Percentiles rank a stretch among this genome's conserved stretches.
Evolutionary conservation across 2,113 vertebrate genomes (phyloP).

Genomic region (Sapajus apella): DNA sequence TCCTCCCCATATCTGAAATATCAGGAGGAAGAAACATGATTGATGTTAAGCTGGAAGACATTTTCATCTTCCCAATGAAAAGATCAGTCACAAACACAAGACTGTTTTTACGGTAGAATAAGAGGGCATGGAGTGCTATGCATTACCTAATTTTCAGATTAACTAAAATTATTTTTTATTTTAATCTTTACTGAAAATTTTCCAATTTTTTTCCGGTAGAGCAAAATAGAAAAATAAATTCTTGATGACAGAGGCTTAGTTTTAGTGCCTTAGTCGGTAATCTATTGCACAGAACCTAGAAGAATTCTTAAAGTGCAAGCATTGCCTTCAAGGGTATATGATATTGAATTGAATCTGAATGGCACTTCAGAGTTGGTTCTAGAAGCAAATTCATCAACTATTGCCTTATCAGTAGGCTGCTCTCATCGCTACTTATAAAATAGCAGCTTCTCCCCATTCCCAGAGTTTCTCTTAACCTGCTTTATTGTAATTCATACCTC

Average conservation of each 20-base stretch:
- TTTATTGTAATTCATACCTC: not conserved
- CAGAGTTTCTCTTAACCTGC: not conserved
- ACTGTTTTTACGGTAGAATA: not conserved
- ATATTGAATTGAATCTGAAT: not conserved
- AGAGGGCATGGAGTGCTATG: rapidly evolving
- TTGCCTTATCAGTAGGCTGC: not conserved
- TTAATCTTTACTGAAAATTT: not conserved
- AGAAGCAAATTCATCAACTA: too few relatives aligned
- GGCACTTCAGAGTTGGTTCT: not conserved
- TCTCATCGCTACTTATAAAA: too few relatives aligned
- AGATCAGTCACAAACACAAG: not conserved
- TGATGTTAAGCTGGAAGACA: not conserved
- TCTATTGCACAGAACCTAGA: not conserved
- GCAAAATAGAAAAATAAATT: not conserved
- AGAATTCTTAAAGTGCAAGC: not conserved
- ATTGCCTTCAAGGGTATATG: not conserved
- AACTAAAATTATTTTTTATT: not conserved
- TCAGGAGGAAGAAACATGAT: not conserved
- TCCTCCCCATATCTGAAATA: not conserved
- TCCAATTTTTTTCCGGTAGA: not conserved
- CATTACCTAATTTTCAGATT: not conserved
- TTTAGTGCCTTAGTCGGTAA: not conserved
- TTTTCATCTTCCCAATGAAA: not conserved
- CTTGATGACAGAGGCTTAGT: not conserved
- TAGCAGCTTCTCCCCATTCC: not conserved